phyloP scores from a whole-genome alignment of 2,113 vertebrate species.

The Bubo bubo region DNA sequence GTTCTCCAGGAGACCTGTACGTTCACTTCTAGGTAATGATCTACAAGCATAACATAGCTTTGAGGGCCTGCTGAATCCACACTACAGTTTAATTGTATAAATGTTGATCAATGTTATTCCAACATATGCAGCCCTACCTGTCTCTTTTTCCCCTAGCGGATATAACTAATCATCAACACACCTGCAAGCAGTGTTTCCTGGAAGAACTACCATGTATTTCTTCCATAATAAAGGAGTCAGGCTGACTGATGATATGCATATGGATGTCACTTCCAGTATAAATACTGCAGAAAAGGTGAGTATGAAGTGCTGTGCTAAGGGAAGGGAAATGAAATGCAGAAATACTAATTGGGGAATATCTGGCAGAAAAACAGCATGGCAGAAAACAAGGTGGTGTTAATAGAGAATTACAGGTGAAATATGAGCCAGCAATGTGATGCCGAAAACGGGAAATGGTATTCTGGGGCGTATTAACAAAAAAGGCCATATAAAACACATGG shows the following conservation, averaged over 20 bases:
- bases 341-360: background rate
- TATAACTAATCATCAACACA: background rate
- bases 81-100: background rate
- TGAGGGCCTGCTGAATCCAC: background rate
- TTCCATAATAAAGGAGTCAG: background rate
- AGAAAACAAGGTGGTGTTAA: background rate
- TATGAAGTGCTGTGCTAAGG: background rate
- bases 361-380: background rate
- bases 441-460: background rate
- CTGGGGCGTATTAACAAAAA: background rate
- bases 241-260: background rate
- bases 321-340: background rate
- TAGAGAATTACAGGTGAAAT: background rate
- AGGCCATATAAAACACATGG: background rate
- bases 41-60: background rate
- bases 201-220: background rate
- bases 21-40: background rate
- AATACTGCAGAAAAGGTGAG: background rate
- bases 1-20: background rate
- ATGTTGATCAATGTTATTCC: background rate
- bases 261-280: background rate
- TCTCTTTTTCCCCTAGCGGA: background rate
- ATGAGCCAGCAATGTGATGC: background rate
- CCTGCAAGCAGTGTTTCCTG: background rate
- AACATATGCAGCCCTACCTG: background rate